Conservation (phyloP, 2,113 vertebrate genomes). For the Mirounga angustirostris region DNA sequence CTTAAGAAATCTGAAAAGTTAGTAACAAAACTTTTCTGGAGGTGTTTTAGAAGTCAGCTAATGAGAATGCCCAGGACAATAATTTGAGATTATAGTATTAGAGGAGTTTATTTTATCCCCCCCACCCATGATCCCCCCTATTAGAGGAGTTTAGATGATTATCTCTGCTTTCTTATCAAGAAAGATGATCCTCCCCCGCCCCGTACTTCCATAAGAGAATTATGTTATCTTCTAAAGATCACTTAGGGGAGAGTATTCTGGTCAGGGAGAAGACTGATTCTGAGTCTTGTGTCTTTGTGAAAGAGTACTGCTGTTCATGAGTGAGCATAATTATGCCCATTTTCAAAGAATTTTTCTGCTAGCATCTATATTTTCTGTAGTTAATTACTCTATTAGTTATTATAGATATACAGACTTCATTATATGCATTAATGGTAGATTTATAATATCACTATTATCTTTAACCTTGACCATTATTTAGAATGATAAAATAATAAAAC, state of each 20-base stretch:
- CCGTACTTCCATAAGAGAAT: not conserved
- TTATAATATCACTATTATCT: conserved; percentile 66
- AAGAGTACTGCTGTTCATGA: not conserved
- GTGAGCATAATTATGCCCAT: not conserved
- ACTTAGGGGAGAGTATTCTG: not conserved
- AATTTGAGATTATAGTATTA: conserved; percentile 47
- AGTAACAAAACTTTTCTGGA: not conserved
- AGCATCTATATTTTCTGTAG: conserved; percentile 39
- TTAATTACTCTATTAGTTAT: conserved; percentile 39
- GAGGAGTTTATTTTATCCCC: not conserved
- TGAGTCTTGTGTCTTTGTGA: not conserved
- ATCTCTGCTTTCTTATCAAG: conserved; percentile 12
- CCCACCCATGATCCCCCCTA: not conserved
- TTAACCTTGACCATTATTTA: conserved; percentile 65
- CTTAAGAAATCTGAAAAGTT: conserved; percentile 44
- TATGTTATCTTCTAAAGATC: not conserved
- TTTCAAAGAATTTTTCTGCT: conserved; percentile 39
- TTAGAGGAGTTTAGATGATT: conserved; percentile 12
- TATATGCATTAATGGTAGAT: conserved; percentile 49
- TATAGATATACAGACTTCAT: conserved; percentile 30
- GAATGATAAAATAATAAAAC: conserved; percentile 73
- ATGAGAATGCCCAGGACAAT: not conserved
- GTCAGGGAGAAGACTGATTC: not conserved
- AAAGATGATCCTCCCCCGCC: not conserved
- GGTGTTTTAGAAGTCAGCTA: not conserved